Evolutionary conservation across 2,113 vertebrate species (phyloP).

Genomic region (Sminthopsis crassicaudata): DNA sequence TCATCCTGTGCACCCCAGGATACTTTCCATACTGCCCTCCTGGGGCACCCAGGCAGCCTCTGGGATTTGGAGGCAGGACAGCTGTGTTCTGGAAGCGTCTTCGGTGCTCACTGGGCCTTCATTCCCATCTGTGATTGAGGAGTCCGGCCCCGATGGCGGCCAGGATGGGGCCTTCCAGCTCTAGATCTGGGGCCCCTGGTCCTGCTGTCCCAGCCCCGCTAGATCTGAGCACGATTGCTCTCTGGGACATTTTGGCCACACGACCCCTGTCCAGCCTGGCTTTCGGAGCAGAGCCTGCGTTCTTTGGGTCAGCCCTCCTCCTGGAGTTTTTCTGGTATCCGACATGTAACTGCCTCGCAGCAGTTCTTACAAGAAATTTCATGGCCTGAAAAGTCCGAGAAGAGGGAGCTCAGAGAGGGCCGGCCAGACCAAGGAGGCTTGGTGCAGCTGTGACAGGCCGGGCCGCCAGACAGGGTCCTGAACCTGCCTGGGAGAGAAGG

Average conservation of each 20-base stretch:
- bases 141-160: background rate
- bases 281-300: background rate
- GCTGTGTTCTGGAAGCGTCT: background rate
- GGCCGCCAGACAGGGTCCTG: too few relatives aligned
- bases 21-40: background rate
- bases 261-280: background rate
- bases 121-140: background rate
- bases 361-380: background rate
- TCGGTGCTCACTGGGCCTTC: background rate
- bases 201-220: background rate
- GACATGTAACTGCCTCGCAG: background rate
- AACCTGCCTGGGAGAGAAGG: rapidly evolving
- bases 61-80: background rate
- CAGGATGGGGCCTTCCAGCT: background rate
- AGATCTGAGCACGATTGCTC: background rate
- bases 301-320: background rate
- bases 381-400: background rate
- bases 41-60: too few relatives aligned
- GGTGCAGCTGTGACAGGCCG: too few relatives aligned
- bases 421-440: too few relatives aligned
- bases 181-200: too few relatives aligned
- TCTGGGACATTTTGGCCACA: background rate
- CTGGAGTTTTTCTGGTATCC: background rate
- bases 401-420: background rate
- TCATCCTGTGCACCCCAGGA: background rate